Percentiles rank a stretch among this genome's conserved stretches.
Conservation (phyloP, 2,113 vertebrate species). For the Cyprinus carpio region DNA sequence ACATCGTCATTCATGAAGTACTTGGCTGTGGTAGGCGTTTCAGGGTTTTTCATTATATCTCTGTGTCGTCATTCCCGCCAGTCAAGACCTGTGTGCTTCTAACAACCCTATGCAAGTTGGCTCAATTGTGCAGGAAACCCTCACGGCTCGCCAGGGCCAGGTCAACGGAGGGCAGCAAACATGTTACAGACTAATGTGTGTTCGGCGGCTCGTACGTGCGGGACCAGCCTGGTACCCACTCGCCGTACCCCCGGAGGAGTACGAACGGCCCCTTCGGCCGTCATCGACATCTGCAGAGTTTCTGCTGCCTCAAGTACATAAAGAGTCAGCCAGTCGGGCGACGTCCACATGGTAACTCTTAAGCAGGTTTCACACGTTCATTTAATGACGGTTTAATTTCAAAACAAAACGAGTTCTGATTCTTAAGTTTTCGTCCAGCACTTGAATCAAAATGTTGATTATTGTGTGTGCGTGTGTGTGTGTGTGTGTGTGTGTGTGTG, state of each 20-base stretch:
- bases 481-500: neutral
- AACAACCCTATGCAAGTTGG: too few relatives aligned
- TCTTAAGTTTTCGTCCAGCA: neutral
- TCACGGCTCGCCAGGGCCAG: constrained; percentile 90
- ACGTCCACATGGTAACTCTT: constrained; percentile 87
- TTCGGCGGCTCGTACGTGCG: constrained; percentile 95
- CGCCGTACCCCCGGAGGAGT: constrained; percentile 97
- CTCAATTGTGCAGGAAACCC: constrained; percentile 83
- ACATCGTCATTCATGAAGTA: neutral
- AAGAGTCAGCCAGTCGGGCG: constrained; percentile 96
- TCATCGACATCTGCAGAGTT: constrained; percentile 99
- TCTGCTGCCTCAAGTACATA: constrained; percentile 98
- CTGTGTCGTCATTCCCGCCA: neutral
- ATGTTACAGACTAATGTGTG: constrained; percentile 97
- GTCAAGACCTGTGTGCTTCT: constrained; percentile 11
- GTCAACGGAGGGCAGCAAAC: constrained; percentile 93
- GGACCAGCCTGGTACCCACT: constrained; percentile 98
- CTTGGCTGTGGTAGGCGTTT: neutral
- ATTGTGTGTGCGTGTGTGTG: neutral
- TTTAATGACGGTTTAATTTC: neutral
- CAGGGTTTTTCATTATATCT: constrained; percentile 3
- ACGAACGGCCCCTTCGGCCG: constrained; percentile 90
- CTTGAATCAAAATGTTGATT: neutral
- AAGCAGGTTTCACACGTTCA: neutral
- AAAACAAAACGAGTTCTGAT: too few relatives aligned